phyloP scores from a whole-genome alignment of 2,888 invertebrate genomes.

The Spodoptera littoralis region DNA sequence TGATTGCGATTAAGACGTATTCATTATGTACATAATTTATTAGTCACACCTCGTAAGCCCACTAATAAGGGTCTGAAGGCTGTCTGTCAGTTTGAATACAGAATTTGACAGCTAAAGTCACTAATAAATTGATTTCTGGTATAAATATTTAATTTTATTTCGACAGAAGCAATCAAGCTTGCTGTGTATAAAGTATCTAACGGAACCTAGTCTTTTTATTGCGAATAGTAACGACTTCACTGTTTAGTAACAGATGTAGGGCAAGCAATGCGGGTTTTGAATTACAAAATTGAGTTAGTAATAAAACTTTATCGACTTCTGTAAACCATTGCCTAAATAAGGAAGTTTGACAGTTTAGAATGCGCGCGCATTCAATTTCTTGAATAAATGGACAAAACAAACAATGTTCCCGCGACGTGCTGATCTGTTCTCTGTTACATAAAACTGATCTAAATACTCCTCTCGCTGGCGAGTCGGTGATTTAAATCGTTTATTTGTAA shows the following conservation, averaged over 20 bases:
- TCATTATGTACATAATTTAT: slow-evolving; percentile 33
- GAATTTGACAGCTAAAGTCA: slow-evolving; percentile 43
- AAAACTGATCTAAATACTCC: slow-evolving; percentile 41
- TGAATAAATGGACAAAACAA: slow-evolving; percentile 25
- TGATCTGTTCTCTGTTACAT: slow-evolving; percentile 41
- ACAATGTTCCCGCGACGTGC: slow-evolving; percentile 22
- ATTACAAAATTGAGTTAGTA: neutral
- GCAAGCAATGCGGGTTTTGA: neutral
- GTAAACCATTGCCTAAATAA: slow-evolving; percentile 22
- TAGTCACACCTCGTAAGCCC: slow-evolving; percentile 18
- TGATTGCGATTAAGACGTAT: slow-evolving; percentile 25
- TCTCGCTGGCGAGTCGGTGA: slow-evolving; percentile 36
- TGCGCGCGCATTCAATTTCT: slow-evolving; percentile 15
- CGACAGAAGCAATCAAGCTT: slow-evolving; percentile 17
- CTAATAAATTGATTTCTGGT: slow-evolving; percentile 35
- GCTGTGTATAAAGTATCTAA: slow-evolving; percentile 4
- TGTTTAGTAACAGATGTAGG: slow-evolving; percentile 2
- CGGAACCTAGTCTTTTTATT: slow-evolving; percentile 8
- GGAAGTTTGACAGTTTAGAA: slow-evolving; percentile 15
- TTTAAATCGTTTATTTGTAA: slow-evolving; percentile 56
- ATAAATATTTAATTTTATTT: slow-evolving; percentile 25
- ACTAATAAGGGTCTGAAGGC: slow-evolving; percentile 46
- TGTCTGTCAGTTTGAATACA: slow-evolving; percentile 40
- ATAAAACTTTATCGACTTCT: neutral
- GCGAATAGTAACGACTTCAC: slow-evolving; percentile 2